Evolutionary conservation across 2,113 vertebrate genomes (phyloP).

Genomic region (Phrynosoma blainvillii): DNA sequence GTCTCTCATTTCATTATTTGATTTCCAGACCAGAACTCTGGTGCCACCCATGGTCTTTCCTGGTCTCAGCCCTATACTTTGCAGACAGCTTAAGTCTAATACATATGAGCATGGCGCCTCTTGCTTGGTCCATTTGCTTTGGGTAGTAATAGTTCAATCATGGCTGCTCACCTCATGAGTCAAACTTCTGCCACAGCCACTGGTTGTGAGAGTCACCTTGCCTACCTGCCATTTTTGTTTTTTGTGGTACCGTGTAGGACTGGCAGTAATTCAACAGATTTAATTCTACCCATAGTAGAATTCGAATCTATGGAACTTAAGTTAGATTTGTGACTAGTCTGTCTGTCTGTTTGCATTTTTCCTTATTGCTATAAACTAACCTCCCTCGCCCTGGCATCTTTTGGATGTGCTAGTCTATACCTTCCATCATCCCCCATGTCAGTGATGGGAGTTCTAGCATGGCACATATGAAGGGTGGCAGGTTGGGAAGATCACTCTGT

Average conservation of each 20-base stretch:
- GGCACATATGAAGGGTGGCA: not conserved
- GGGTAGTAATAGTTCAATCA: not conserved
- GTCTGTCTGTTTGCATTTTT: too few species aligned
- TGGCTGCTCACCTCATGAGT: not conserved
- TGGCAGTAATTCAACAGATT: not conserved
- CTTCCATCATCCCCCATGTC: not conserved
- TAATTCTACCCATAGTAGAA: too few species aligned
- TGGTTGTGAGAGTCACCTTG: not conserved
- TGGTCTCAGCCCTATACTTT: not conserved
- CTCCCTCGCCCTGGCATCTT: too few species aligned
- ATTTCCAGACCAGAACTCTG: not conserved
- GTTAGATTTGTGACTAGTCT: too few species aligned
- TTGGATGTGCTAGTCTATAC: not conserved
- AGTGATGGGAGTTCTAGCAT: not conserved
- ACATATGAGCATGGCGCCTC: not conserved
- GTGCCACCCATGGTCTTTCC: not conserved
- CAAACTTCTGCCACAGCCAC: not conserved
- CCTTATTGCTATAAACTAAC: too few species aligned
- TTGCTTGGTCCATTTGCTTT: not conserved
- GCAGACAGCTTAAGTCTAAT: not conserved
- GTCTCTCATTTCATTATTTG: not conserved
- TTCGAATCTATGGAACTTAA: too few species aligned
- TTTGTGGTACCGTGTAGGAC: not conserved
- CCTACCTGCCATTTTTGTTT: not conserved
- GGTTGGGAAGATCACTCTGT: not conserved